Conservation (phyloP, 2,888 invertebrate genomes). For the Thereva unica region DNA sequence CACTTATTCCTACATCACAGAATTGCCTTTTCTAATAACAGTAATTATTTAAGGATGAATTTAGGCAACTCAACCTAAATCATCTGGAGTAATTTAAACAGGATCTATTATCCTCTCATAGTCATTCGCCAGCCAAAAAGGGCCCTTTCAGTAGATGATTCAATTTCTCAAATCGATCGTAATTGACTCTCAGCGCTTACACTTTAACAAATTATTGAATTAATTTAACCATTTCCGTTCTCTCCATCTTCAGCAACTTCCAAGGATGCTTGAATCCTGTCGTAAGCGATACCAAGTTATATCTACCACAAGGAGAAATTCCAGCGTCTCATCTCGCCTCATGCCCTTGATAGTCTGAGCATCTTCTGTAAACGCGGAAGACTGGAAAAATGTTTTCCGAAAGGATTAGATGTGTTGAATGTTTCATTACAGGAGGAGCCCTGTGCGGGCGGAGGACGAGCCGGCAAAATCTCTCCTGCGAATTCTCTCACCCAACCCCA, state of each 20-base stretch:
- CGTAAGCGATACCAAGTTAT: neutral
- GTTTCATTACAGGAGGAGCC: slow-evolving; percentile 24
- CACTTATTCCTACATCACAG: too few species aligned
- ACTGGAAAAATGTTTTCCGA: slow-evolving; percentile 28
- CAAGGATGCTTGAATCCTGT: too few species aligned
- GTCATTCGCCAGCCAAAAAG: slow-evolving; percentile 5
- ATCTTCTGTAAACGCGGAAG: slow-evolving; percentile 15
- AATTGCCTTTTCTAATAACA: too few species aligned
- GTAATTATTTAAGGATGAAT: too few species aligned
- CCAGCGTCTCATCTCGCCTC: too few species aligned
- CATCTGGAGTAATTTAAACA: slow-evolving; percentile 14
- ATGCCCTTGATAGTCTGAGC: neutral
- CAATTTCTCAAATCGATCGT: slow-evolving; percentile 34
- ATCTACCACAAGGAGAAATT: slow-evolving; percentile 4
- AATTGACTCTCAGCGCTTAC: slow-evolving; percentile 32
- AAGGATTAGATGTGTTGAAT: slow-evolving; percentile 32
- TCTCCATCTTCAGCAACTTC: neutral
- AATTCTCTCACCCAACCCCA: neutral
- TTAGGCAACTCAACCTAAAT: neutral
- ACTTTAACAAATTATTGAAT: slow-evolving; percentile 35
- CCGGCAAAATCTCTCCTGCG: slow-evolving; percentile 8
- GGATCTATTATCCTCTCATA: neutral
- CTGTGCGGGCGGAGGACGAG: slow-evolving; percentile 3
- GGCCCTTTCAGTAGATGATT: slow-evolving; percentile 19
- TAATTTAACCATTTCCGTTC: slow-evolving; percentile 35